A percentile compares a stretch with the other conserved stretches of the same genome.
phyloP scores from a whole-genome alignment of 2,888 invertebrate species.

The Drosophila leonis region DNA sequence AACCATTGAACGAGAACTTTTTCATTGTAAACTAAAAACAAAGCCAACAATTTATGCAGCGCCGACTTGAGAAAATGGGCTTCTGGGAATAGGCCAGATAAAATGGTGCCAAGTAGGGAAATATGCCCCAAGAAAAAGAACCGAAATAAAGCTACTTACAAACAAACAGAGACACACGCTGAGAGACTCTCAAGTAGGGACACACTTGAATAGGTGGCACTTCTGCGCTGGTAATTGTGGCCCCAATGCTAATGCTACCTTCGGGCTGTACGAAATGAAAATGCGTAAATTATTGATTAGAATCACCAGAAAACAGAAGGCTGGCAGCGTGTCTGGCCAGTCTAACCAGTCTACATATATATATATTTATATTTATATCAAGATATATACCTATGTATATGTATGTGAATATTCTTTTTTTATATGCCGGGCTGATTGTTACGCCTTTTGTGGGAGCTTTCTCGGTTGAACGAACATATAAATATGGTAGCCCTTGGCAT shows the following conservation, averaged over 20 bases:
- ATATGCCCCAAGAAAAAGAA: slow-evolving; percentile 19
- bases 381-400: slow-evolving; percentile 18
- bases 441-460: slow-evolving; percentile 61
- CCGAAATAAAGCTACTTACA: slow-evolving; percentile 26
- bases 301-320: slow-evolving; percentile 66
- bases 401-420: background rate
- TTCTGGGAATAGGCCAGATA: slow-evolving; percentile 58
- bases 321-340: slow-evolving; percentile 22
- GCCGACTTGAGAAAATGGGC: slow-evolving; percentile 64
- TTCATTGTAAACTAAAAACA: slow-evolving; percentile 52
- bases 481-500: slow-evolving; percentile 63
- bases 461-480: slow-evolving; percentile 44
- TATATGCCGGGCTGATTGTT: slow-evolving; percentile 60
- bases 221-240: slow-evolving; percentile 70
- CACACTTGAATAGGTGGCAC: slow-evolving; percentile 70
- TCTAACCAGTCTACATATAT: slow-evolving; percentile 14
- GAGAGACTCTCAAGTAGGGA: slow-evolving; percentile 32
- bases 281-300: slow-evolving; percentile 81
- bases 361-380: background rate
- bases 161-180: slow-evolving; percentile 16
- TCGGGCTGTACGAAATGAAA: slow-evolving; percentile 71
- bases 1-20: slow-evolving; percentile 35
- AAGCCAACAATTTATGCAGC: slow-evolving; percentile 64
- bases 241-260: slow-evolving; percentile 75
- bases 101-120: slow-evolving; percentile 21